These are phyloP conservation scores for Geophilus truncorum DNA, from an alignment of 2,888 invertebrate species.

Conservation along the genomic window DNA sequence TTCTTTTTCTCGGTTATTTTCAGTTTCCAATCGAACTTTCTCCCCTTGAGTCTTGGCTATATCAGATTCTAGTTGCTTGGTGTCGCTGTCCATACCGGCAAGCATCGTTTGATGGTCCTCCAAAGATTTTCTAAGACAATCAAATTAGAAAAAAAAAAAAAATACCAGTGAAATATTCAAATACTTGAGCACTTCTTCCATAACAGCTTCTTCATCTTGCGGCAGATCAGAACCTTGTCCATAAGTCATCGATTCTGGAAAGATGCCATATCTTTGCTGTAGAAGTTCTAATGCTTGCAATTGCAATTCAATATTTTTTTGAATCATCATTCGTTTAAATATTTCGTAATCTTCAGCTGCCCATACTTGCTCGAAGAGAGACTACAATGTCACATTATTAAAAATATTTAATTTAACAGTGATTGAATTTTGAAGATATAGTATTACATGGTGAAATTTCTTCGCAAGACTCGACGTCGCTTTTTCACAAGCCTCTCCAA, in stretches of 20 bases:
- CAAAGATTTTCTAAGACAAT: conserved; percentile 36
- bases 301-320: conserved; percentile 85
- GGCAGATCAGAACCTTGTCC: conserved; percentile 34
- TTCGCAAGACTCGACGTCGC: conserved; percentile 50
- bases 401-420: no score
- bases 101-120: conserved; percentile 40
- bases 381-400: no score
- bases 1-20: conserved; percentile 48
- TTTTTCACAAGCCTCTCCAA: conserved; percentile 67
- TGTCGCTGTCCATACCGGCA: conserved; percentile 39
- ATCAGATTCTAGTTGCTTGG: conserved; percentile 41
- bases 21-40: conserved; percentile 46
- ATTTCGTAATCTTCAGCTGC: conserved; percentile 87
- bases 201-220: conserved; percentile 55
- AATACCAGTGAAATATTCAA: conserved; percentile 34
- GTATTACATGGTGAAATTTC: conserved; percentile 55
- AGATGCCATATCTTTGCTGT: conserved; percentile 61
- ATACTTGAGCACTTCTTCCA: conserved; percentile 58
- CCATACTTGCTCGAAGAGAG: conserved; percentile 73
- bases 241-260: conserved; percentile 46
- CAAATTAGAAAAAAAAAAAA: neutral
- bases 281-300: conserved; percentile 79
- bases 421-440: no score
- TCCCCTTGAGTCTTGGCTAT: conserved; percentile 43
- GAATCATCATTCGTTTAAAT: conserved; percentile 87